Percentiles rank a stretch among this genome's conserved stretches.
Conservation (phyloP, 1,140 invertebrate species). For the Chironomus tepperi region DNA sequence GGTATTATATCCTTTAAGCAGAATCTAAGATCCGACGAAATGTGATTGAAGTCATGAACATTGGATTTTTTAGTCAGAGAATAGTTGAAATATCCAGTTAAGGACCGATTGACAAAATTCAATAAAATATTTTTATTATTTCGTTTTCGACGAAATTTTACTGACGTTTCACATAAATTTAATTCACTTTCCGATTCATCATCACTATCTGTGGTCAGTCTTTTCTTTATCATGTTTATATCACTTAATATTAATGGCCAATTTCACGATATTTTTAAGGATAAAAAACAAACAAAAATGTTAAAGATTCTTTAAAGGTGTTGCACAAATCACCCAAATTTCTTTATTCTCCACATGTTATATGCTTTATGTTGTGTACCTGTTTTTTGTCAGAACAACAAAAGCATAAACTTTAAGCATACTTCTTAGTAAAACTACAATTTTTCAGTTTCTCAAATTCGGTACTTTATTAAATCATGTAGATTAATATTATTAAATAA, state of each 20-base stretch:
- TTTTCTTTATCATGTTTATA: slow-evolving; percentile 11
- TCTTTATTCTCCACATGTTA: no score
- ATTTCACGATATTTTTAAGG: background rate
- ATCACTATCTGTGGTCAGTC: background rate
- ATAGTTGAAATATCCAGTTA: slow-evolving; percentile 32
- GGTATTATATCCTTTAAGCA: slow-evolving; percentile 51
- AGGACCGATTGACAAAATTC: slow-evolving; percentile 16
- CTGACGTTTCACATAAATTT: background rate
- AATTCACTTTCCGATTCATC: background rate
- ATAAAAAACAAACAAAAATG: slow-evolving; percentile 1
- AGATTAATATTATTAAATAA: background rate
- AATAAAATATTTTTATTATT: background rate
- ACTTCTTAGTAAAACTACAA: no score
- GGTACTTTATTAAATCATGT: no score
- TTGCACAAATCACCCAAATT: no score
- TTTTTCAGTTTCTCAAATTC: no score
- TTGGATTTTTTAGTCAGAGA: slow-evolving; percentile 34
- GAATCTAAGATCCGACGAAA: slow-evolving; percentile 51
- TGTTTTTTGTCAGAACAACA: no score
- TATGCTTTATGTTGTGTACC: no score
- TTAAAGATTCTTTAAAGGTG: background rate
- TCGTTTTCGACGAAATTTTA: slow-evolving; percentile 17
- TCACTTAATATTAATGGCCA: background rate
- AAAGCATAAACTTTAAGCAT: no score
- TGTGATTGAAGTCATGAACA: slow-evolving; percentile 46